A percentile compares a stretch with the other conserved stretches of the same genome.
Conservation (phyloP, 2,888 invertebrate species). For the Fabriciana adippe region DNA sequence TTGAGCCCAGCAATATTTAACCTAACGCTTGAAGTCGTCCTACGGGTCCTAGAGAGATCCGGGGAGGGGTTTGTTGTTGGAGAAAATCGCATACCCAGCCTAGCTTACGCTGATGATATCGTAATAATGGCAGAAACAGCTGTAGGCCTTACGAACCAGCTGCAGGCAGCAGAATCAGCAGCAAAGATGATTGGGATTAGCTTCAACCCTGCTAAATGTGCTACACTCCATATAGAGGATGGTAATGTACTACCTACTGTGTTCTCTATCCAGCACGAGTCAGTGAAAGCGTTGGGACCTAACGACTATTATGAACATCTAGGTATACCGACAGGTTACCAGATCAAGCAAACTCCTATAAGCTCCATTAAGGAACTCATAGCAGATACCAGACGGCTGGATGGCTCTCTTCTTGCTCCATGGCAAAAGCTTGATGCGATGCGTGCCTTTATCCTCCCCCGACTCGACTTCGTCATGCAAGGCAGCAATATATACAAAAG, state of each 20-base stretch:
- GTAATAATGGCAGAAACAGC: not conserved
- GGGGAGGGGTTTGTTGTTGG: not conserved
- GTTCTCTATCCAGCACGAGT: not conserved
- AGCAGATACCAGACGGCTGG: not conserved
- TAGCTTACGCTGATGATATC: not conserved
- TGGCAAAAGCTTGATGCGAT: conserved; percentile 4
- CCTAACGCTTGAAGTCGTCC: not conserved
- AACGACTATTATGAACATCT: not conserved
- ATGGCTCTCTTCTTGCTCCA: not conserved
- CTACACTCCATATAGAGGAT: not conserved
- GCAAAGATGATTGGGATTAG: not conserved
- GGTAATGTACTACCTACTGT: not conserved
- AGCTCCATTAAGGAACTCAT: not conserved
- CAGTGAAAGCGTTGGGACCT: not conserved
- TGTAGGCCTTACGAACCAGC: not conserved
- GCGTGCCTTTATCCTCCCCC: not conserved
- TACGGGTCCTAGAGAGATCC: not conserved
- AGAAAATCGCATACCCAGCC: not conserved
- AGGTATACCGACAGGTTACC: not conserved
- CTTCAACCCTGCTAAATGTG: not conserved
- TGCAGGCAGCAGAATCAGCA: not conserved
- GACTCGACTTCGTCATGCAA: conserved; percentile 1
- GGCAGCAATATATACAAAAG: not conserved
- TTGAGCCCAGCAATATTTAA: not conserved
- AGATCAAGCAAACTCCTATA: not conserved